These are phyloP conservation scores for Morone chrysops DNA, from an alignment of 2,113 vertebrate species.

Conservation along the genomic window DNA sequence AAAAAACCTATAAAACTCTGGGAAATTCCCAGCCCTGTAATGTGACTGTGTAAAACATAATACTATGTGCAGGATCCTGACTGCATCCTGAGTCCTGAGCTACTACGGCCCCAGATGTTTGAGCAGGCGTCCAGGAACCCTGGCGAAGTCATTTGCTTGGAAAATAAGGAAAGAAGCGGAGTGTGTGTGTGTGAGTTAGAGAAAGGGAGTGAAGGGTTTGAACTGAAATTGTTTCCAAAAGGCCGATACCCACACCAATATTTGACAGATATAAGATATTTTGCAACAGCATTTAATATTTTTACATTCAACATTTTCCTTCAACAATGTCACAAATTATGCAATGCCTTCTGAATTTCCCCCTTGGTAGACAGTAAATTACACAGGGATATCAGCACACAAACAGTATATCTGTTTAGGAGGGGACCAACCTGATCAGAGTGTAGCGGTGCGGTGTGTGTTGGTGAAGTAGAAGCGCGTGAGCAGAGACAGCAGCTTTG, in stretches of 20 bases:
- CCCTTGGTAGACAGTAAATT: not conserved
- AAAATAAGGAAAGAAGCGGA: constrained; percentile 6
- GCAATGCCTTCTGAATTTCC: not conserved
- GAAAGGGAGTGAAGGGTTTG: not conserved
- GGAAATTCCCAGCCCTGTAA: constrained; percentile 65
- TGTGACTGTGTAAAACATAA: constrained; percentile 56
- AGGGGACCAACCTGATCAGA: not conserved
- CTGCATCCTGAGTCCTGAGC: constrained; percentile 14
- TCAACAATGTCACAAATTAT: not conserved
- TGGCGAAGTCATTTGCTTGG: constrained; percentile 60
- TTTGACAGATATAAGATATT: not conserved
- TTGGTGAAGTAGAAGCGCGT: constrained; percentile 22
- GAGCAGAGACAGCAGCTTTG: constrained; percentile 23
- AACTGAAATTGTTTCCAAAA: not conserved
- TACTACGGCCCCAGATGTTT: constrained; percentile 70
- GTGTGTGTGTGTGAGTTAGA: constrained; percentile 8
- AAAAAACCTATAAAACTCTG: constrained; percentile 49
- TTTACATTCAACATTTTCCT: not conserved
- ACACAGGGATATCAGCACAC: not conserved
- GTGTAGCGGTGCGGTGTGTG: constrained; percentile 1
- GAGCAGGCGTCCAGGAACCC: constrained; percentile 45
- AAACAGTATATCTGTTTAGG: not conserved
- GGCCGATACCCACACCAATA: not conserved
- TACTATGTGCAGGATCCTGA: constrained; percentile 47
- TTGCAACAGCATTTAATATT: not conserved